Conservation (phyloP, 2,113 vertebrate genomes). For the Uropsilus gracilis region DNA sequence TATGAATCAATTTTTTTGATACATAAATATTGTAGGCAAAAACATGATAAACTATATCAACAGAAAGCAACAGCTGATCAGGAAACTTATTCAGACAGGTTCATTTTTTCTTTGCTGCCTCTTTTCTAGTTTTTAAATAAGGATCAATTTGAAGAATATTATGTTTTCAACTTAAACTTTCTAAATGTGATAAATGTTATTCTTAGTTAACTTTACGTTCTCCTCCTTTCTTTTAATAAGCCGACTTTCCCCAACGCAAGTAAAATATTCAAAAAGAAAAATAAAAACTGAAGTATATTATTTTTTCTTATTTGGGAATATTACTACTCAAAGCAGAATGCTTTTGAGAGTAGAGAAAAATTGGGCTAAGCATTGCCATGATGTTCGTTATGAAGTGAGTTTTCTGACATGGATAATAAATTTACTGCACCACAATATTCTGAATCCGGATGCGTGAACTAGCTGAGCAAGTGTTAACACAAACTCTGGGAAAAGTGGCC, state of each 20-base stretch:
- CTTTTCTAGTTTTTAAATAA: not conserved
- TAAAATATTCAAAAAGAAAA: not conserved
- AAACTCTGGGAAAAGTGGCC: not conserved
- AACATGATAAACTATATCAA: not conserved
- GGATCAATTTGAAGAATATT: not conserved
- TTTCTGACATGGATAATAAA: not conserved
- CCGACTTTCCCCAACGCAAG: not conserved
- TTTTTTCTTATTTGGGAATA: not conserved
- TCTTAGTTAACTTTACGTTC: not conserved
- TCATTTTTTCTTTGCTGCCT: not conserved
- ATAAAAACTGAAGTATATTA: not conserved
- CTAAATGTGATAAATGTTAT: too few species aligned
- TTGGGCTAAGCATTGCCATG: not conserved
- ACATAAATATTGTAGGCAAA: slow-evolving; percentile 11
- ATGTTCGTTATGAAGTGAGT: not conserved
- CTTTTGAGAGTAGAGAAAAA: slow-evolving; percentile 30
- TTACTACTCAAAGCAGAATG: not conserved
- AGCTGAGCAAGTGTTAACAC: not conserved
- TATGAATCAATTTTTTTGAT: not conserved
- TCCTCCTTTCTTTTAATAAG: not conserved
- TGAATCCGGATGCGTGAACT: not conserved
- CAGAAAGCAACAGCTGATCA: not conserved
- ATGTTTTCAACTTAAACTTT: not conserved
- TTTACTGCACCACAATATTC: not conserved
- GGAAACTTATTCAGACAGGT: not conserved